phyloP scores from a whole-genome alignment of 2,113 vertebrate species.

The Eulemur rufifrons region DNA sequence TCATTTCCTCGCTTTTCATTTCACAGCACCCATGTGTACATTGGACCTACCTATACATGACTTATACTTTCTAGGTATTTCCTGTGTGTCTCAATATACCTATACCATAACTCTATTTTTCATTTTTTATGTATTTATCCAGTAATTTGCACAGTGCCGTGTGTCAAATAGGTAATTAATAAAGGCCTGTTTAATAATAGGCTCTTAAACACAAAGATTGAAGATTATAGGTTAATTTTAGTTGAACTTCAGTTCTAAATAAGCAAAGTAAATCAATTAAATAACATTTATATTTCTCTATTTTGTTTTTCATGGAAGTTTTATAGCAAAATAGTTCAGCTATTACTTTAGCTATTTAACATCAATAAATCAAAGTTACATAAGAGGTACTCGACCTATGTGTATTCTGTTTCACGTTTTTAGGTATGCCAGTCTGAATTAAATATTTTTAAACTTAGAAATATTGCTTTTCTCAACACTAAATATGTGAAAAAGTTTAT shows the following conservation, averaged over 20 bases:
- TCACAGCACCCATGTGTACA: neutral
- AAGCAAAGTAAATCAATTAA: neutral
- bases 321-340: neutral
- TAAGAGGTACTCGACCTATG: neutral
- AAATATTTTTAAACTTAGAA: slow-evolving; percentile 13
- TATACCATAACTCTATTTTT: neutral
- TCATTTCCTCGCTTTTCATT: neutral
- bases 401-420: neutral
- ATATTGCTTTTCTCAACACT: neutral
- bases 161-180: neutral
- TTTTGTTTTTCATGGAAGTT: slow-evolving; percentile 17
- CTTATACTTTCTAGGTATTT: neutral
- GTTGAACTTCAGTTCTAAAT: slow-evolving; percentile 39
- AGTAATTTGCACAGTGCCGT: neutral
- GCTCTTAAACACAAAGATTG: neutral
- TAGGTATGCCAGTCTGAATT: neutral
- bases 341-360: neutral
- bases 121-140: neutral
- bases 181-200: neutral
- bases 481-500: slow-evolving; percentile 13
- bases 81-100: neutral
- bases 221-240: slow-evolving; percentile 21
- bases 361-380: neutral
- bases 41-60: neutral
- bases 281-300: neutral